These are phyloP conservation scores for Melanotus villosus DNA, from an alignment of 2,888 invertebrate genomes.

Conservation along the genomic window DNA sequence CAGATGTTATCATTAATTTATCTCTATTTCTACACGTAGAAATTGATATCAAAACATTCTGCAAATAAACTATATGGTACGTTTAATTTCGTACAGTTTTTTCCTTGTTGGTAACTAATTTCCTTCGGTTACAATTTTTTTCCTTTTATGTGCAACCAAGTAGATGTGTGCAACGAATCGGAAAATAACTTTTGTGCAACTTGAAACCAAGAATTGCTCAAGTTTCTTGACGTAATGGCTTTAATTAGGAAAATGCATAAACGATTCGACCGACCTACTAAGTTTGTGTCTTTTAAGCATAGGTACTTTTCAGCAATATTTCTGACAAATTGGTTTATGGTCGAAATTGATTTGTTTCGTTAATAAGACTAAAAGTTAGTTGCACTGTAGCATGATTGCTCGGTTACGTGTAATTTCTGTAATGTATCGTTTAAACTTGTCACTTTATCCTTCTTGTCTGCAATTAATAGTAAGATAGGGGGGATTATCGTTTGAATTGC, in stretches of 20 bases:
- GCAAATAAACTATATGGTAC: too few relatives aligned
- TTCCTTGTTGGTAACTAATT: too few relatives aligned
- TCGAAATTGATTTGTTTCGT: too few relatives aligned
- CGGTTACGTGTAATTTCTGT: conserved; percentile 1
- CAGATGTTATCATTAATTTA: too few relatives aligned
- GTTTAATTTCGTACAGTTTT: too few relatives aligned
- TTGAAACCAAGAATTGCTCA: conserved; percentile 15
- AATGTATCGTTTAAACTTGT: conserved; percentile 14
- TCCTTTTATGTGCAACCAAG: neutral
- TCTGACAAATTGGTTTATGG: too few relatives aligned
- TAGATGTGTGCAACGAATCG: neutral
- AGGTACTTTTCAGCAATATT: neutral
- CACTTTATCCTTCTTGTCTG: conserved; percentile 12
- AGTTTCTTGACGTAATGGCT: conserved; percentile 8
- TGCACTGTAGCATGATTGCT: conserved; percentile 9
- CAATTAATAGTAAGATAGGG: conserved; percentile 13
- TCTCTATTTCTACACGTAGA: too few relatives aligned
- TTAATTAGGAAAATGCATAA: conserved; percentile 11
- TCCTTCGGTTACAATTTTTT: too few relatives aligned
- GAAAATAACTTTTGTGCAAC: conserved; percentile 1
- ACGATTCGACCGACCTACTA: neutral
- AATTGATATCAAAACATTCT: too few relatives aligned
- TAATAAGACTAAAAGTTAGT: conserved; percentile 1
- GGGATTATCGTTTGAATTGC: neutral
- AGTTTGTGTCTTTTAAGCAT: neutral